A percentile compares a stretch with the other conserved stretches of the same genome.
Conservation (phyloP, 2,888 invertebrate species). For the Mesorhabditis belari region DNA sequence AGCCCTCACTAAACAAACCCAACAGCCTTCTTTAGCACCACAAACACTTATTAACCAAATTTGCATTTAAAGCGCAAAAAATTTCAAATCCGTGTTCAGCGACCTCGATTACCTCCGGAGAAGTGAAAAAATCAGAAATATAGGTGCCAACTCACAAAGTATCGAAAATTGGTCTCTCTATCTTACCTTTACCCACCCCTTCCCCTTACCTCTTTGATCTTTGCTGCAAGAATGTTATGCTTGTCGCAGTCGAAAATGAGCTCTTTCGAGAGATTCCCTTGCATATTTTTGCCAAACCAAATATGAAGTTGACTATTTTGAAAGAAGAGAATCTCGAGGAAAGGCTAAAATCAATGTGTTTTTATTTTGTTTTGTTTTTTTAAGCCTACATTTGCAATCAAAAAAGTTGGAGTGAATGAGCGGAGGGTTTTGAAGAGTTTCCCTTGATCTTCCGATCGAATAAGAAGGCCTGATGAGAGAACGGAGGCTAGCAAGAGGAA, state of each 20-base stretch:
- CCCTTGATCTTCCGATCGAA: not conserved
- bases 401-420: not conserved
- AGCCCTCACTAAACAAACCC: too few relatives aligned
- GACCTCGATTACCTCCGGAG: too few relatives aligned
- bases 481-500: not conserved
- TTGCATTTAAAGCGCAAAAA: too few relatives aligned
- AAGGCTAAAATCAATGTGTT: not conserved
- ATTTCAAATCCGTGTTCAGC: too few relatives aligned
- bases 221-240: conserved; percentile 6
- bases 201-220: conserved; percentile 15
- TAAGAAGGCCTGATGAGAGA: not conserved
- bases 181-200: too few relatives aligned
- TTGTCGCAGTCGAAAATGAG: conserved; percentile 14
- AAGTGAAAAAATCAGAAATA: too few relatives aligned
- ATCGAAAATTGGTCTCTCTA: too few relatives aligned
- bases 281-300: too few relatives aligned
- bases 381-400: not conserved
- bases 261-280: not conserved
- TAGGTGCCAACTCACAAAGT: too few relatives aligned
- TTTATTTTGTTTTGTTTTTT: not conserved
- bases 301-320: not conserved
- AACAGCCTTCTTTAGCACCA: too few relatives aligned
- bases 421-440: not conserved
- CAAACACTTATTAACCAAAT: too few relatives aligned
- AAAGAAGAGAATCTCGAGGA: not conserved